Evolutionary conservation across 2,888 invertebrate genomes (phyloP), one percentile per base, ranked within the genome.

Genomic region (Phengaris alcon): DNA sequence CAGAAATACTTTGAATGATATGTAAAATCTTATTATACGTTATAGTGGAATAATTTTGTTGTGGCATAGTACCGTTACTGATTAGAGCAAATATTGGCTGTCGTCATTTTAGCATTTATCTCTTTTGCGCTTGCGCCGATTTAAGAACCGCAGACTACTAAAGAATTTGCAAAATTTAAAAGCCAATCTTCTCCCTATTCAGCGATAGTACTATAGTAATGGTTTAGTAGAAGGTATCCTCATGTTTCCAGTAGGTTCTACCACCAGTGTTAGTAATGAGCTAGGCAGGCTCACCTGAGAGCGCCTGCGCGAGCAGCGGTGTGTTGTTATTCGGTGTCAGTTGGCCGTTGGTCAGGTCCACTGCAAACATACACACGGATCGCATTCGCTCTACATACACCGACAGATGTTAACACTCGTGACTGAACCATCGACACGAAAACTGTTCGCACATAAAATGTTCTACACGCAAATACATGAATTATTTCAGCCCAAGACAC

Each of bases 271-370:
- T 79, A 81, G 77, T 74, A 73, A 79, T 77, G 77, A 69, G 76
- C 77, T 76, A 74, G 83, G 87, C 88, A 87, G 83, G 82, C 91
- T 93, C 96, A 98, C 98, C 98, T 97, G 98, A 98, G 94, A 98
- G 96, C 90, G 97, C 97, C 95, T 98, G 98, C 94, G 98, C 98
- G 94, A 98, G 96, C 94, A 98, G 95, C 90, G 98, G 97, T 91
- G 97, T 97, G 94, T 97, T 98, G 96, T 97, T 97, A 96, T 98
- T 98, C 93, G 97, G 97, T 91, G 98, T 98, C 93, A 98, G 96
- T 95, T 98, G 98, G 93, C 98, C 98, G 94, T 98, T 98, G 95
- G 97, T 97, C 95, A 98, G 96, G 95, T 98, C 98, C 96, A 98
- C 97, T 97, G 96, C 93, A 96, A 96, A 95, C 94, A 95, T 93